These are phyloP conservation scores for Microplitis deprimator DNA, from an alignment of 2,888 invertebrate species.

Conservation along the genomic window DNA sequence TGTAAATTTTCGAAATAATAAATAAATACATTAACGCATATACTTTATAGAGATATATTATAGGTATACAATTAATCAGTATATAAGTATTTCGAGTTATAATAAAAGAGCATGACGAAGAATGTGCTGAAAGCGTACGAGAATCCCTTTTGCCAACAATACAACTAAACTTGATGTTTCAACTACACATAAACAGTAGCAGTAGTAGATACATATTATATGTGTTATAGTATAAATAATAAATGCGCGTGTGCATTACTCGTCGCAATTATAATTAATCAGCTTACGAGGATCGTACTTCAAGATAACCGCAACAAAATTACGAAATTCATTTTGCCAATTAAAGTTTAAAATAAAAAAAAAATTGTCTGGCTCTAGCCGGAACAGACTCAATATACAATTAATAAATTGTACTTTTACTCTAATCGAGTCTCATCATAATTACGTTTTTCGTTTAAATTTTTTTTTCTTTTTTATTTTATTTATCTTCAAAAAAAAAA, in stretches of 20 bases:
- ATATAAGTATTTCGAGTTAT: constrained; percentile 20
- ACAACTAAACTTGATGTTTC: neutral
- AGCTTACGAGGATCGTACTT: constrained; percentile 35
- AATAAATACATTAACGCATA: too few species aligned
- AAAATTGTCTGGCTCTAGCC: constrained; percentile 48
- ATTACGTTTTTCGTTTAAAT: neutral
- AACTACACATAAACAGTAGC: constrained; percentile 23
- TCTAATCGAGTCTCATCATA: neutral
- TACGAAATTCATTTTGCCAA: constrained; percentile 59
- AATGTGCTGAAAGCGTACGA: constrained; percentile 68
- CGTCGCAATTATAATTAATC: constrained; percentile 50
- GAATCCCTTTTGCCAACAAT: constrained; percentile 46
- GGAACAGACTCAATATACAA: constrained; percentile 42
- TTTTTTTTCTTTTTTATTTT: neutral
- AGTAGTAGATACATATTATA: constrained; percentile 7
- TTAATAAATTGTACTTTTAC: neutral
- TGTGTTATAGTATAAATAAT: neutral
- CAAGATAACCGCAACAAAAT: constrained; percentile 57
- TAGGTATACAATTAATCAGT: neutral
- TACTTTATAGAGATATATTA: constrained; percentile 1
- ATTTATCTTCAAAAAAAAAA: neutral
- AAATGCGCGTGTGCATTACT: constrained; percentile 26
- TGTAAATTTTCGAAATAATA: too few species aligned
- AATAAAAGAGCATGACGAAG: constrained; percentile 66
- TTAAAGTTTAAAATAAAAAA: constrained; percentile 54